Evolutionary conservation across 1,140 invertebrate species (phyloP).

Genomic region (Drosophila truncata): DNA sequence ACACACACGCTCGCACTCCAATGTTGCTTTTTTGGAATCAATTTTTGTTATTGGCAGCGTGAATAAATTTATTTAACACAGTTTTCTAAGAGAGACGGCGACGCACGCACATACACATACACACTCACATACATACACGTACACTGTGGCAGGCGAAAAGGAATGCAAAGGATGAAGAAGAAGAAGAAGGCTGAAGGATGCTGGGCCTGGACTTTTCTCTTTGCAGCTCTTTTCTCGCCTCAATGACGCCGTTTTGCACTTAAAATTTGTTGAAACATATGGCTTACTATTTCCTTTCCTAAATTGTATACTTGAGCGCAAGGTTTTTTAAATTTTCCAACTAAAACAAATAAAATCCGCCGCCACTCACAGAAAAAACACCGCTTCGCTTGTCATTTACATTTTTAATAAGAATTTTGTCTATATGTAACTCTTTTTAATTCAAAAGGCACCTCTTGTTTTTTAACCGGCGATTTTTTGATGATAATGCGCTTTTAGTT

Average conservation of each 20-base stretch:
- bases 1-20: conserved; percentile 7
- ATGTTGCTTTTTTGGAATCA: conserved; percentile 30
- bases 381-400: neutral
- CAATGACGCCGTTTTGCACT: neutral
- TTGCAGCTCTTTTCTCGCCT: conserved; percentile 11
- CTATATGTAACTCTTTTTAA: neutral
- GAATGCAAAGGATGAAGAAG: conserved; percentile 41
- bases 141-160: conserved; percentile 16
- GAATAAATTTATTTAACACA: conserved; percentile 38
- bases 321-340: neutral
- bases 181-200: conserved; percentile 60
- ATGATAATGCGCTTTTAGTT: neutral
- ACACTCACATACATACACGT: conserved; percentile 2
- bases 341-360: conserved; percentile 4
- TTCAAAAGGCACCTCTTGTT: neutral
- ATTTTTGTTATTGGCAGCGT: conserved; percentile 42
- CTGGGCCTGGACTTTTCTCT: conserved; percentile 38
- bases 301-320: neutral
- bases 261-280: neutral
- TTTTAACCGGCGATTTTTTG: neutral
- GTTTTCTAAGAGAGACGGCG: conserved; percentile 22
- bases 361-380: conserved; percentile 5
- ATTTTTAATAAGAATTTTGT: neutral
- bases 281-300: neutral
- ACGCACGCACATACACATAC: conserved; percentile 24